Base-by-base conservation (phyloP, 2,888 invertebrate species). In the Hirtodrosophila histrioides region DNA sequence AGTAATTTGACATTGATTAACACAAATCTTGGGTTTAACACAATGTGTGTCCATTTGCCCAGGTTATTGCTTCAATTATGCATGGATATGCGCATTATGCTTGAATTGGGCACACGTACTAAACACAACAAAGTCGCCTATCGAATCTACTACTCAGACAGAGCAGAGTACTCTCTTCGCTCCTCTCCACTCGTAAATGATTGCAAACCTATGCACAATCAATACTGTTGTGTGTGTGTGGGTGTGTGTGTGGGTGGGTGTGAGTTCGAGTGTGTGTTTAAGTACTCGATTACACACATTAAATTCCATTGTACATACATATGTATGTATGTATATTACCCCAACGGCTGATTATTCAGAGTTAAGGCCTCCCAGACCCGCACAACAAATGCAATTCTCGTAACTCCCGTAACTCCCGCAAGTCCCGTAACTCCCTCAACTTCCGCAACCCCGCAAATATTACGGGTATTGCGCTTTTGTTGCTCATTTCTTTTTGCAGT, bases 61-160 rank as follows among this genome's bases (percentile, higher is more conserved):
- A 33, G 45, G 23, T 17, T 24, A 39, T 37, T 54, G 33, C 9
- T 5, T 40, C 45, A 54, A 35, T 45, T 53, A 35, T 27, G 39
- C 33, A 54, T 40, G 29, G 39, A 27, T 54, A 33, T 39, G 24
- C 36, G 44, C 53, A 53, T 44, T 44, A 24, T 35, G 37, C n/a
- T 33, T 31, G 10, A 12, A 23, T 27, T 5, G 6, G 4, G 27
- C 27, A 17, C 27, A 27, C 27, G 5, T 27, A 27, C 4, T 4
- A 27, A 27, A 27, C 27, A 27, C 27, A 27, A 3, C 27, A 27
- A 27, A 6, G 27, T 6, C 6, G 27, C 4, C 27, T 27, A 27
- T 6, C 4, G 3, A 2, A 27, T 27, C 27, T 27, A 27, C 17
- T 17, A 17, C 17, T 17, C 17, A 17, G 17, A 17, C 17, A 17